Base-by-base conservation (phyloP, 2,113 vertebrate species). In the Engystomops pustulosus region DNA sequence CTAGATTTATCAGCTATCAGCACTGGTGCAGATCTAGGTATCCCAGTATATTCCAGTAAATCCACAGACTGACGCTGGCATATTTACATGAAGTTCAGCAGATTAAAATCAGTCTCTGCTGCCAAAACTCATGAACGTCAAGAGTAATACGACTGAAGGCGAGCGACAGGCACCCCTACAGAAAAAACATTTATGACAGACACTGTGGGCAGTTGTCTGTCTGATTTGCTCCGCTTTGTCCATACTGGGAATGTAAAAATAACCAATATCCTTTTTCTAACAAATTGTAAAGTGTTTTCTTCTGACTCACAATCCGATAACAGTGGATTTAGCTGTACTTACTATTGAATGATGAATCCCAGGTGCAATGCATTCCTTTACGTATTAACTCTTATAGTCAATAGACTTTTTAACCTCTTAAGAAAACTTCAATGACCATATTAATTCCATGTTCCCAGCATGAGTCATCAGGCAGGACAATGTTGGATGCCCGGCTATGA, bases 111-210 rank as follows among this genome's bases (percentile, higher is more conserved):
- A 81, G 47, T 49, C 34, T 41, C 32, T 36, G 18, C 34, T 81
- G 80, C 79, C 67, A 81, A n/a, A 71, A 25, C n/a, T 53, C 23
- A 71, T 76, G 47, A 76, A 51, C 71, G 80, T 81, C 80, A 81
- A 17, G n/a, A 41, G 34, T 27, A 55, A 71, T 44, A 71, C 6
- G 18, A 41, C 38, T 51, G 60, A 71, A n/a, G n/a, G 8, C 65
- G 58, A 30, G 49, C 17, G 67, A 71, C 49, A 81, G 67, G 34
- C 65, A 14, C 67, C 80, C 80, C 67, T 71, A 58, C 38, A 71
- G 67, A 81, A 58, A 81, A 81, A 71, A 71, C 60, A 80, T 80
- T 76, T 68, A 12, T 71, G 65, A 71, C 70, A 81, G 65, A 34
- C 67, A 71, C 45, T 81, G 47, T 81, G 80, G 47, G 47, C 80